Evolutionary conservation across 2,113 vertebrate species (phyloP).

Genomic region (Xenopus laevis): DNA sequence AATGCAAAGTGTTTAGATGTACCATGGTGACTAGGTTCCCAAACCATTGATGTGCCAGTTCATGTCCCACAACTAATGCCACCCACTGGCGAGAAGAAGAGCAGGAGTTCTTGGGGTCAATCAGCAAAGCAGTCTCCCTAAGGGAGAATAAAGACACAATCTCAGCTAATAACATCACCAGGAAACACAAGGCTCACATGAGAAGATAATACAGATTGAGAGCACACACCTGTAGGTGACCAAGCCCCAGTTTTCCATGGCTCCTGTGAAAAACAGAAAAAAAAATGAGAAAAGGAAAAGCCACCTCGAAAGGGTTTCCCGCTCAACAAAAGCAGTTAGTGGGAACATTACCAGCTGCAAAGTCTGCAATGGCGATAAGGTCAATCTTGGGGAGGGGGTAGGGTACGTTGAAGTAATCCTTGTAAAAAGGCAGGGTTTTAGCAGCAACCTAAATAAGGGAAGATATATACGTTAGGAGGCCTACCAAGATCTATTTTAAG

Average conservation of each 20-base stretch:
- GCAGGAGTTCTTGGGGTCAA: conserved; percentile 95
- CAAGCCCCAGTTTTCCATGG: conserved; percentile 99
- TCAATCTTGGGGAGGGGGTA: conserved; percentile 99
- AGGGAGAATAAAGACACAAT: conserved; percentile 28
- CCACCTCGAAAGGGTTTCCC: background rate
- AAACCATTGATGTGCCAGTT: conserved; percentile 98
- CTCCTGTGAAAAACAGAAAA: conserved; percentile 84
- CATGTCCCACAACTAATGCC: conserved; percentile 94
- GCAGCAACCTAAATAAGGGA: conserved; percentile 83
- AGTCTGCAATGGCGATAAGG: conserved; percentile 98
- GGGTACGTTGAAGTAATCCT: conserved; percentile 98
- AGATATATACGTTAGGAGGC: conserved; percentile 47
- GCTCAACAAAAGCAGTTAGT: background rate
- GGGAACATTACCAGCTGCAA: conserved; percentile 91
- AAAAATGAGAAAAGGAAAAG: background rate
- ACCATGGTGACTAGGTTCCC: conserved; percentile 99
- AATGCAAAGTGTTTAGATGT: conserved; percentile 50
- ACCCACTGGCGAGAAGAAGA: conserved; percentile 97
- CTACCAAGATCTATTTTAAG: conserved; percentile 34
- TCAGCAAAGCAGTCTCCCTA: conserved; percentile 95
- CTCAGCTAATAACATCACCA: background rate
- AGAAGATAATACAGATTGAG: background rate
- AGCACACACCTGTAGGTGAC: conserved; percentile 93
- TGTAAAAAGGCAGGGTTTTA: conserved; percentile 98
- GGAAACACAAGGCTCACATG: no score